Evolutionary conservation across 92 coral and sea anemone species (phyloP).

Genomic region (Palythoa grandis): DNA sequence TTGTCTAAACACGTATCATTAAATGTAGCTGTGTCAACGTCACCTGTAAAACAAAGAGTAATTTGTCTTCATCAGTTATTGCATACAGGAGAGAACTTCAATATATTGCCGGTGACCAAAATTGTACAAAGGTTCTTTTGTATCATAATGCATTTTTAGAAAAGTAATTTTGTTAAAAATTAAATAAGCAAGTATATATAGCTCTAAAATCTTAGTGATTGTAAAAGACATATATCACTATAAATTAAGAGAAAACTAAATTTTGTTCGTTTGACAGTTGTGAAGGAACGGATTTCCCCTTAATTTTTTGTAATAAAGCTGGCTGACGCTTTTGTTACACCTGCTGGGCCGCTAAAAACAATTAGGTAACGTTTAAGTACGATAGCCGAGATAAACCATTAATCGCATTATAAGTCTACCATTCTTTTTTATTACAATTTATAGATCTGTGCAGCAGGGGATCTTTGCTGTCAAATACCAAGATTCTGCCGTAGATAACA

Average conservation of each 20-base stretch:
- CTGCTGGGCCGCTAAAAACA: slow-evolving; percentile 27
- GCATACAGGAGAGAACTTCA: not conserved
- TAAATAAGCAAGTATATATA: too few relatives aligned
- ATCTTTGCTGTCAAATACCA: not conserved
- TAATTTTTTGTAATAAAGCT: not conserved
- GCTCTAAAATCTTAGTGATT: too few relatives aligned
- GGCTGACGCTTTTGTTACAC: not conserved
- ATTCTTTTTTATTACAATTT: not conserved
- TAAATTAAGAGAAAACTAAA: not conserved
- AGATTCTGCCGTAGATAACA: slow-evolving; percentile 13
- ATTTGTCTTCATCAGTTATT: slow-evolving; percentile 27
- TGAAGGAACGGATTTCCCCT: not conserved
- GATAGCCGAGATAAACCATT: slow-evolving; percentile 44
- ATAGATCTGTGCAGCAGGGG: slow-evolving; percentile 18
- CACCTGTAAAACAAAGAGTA: slow-evolving; percentile 11
- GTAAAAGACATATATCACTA: too few relatives aligned
- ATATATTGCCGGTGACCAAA: not conserved
- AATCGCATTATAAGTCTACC: slow-evolving; percentile 24
- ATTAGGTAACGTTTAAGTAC: slow-evolving; percentile 22
- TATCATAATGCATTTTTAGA: not conserved
- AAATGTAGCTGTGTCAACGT: slow-evolving; percentile 43
- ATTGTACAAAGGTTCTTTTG: not conserved
- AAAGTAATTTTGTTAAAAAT: too few relatives aligned
- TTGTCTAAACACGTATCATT: not conserved
- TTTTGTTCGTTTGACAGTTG: not conserved